Percentiles rank a stretch among this genome's conserved stretches.
phyloP scores from a whole-genome alignment of 1,140 invertebrate genomes.

The Paramacrobiotus metropolitanus region DNA sequence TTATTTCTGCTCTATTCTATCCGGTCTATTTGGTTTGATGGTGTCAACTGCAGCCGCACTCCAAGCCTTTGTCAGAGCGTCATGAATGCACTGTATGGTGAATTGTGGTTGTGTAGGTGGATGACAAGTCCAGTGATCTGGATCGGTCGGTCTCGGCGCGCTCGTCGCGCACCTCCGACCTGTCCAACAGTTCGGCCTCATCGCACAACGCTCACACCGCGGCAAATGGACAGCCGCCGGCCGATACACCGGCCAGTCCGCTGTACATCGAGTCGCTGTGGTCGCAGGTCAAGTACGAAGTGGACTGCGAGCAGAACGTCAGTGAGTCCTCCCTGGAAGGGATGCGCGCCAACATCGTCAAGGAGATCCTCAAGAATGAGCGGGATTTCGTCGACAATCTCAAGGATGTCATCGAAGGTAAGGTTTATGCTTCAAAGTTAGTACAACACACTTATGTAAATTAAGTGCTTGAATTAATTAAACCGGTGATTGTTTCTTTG shows the following conservation, averaged over 20 bases:
- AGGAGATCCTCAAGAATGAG: conserved; percentile 52
- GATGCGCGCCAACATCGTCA: conserved; percentile 44
- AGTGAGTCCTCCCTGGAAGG: neutral
- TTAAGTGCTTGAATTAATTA: neutral
- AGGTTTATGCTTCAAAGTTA: conserved; percentile 6
- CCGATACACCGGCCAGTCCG: neutral
- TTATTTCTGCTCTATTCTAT: too few relatives aligned
- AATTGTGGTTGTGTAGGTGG: too few relatives aligned
- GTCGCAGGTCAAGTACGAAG: conserved; percentile 5
- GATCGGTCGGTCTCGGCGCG: neutral
- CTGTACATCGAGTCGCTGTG: conserved; percentile 4
- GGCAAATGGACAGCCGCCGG: neutral
- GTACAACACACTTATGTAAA: neutral
- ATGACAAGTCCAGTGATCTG: neutral
- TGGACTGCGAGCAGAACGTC: neutral
- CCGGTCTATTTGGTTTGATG: too few relatives aligned
- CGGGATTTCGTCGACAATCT: conserved; percentile 54
- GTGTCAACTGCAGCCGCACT: too few relatives aligned
- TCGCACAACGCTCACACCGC: neutral
- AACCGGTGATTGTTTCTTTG: too few relatives aligned
- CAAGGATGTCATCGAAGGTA: conserved; percentile 40
- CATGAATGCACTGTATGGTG: too few relatives aligned
- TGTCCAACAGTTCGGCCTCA: neutral
- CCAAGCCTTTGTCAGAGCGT: too few relatives aligned
- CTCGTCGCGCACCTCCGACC: neutral